Conservation (phyloP, 2,888 invertebrate genomes). For the Pachycephus smyrnensis region DNA sequence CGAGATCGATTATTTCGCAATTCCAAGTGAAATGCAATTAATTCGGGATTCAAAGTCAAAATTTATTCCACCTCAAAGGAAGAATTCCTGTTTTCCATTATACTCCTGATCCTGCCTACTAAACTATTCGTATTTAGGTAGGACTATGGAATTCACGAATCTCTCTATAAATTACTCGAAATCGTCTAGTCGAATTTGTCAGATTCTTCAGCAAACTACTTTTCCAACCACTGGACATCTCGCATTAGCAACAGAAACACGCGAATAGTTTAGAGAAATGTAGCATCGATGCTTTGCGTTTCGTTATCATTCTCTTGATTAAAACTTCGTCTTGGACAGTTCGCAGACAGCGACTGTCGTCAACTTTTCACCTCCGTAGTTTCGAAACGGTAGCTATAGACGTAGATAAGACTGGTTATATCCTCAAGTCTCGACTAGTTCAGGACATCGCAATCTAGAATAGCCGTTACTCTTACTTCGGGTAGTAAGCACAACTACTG, state of each 20-base stretch:
- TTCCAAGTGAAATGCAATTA: background rate
- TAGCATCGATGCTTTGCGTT: background rate
- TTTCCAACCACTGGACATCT: background rate
- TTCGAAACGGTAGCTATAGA: background rate
- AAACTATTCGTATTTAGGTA: background rate
- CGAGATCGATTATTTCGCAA: background rate
- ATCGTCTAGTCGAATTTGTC: background rate
- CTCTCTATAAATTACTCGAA: background rate
- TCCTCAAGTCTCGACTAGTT: background rate
- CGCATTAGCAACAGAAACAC: background rate
- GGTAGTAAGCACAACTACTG: background rate
- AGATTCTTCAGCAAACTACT: background rate
- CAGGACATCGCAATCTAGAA: background rate
- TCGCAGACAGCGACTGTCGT: background rate
- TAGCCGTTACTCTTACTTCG: background rate
- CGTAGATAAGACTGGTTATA: background rate
- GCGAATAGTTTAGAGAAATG: background rate
- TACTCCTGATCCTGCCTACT: background rate
- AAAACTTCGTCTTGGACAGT: background rate
- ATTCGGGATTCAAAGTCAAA: background rate
- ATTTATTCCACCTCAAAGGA: background rate
- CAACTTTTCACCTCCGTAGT: background rate
- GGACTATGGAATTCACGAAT: background rate
- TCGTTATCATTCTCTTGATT: background rate
- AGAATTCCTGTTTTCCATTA: background rate